phyloP scores from a whole-genome alignment of 2,888 invertebrate genomes.

The Tachina fera region DNA sequence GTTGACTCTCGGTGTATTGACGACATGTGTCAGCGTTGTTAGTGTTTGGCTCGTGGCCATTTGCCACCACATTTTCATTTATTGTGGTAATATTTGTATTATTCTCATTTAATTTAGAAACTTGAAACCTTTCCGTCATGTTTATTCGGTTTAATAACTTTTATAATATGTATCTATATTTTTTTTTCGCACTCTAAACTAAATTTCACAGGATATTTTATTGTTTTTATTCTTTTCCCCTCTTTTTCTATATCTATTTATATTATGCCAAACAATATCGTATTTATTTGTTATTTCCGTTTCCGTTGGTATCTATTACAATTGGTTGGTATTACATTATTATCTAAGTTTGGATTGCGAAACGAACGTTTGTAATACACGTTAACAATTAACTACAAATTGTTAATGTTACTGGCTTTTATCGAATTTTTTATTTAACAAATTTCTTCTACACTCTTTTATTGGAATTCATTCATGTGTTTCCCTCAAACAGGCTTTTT shows the following conservation, averaged over 20 bases:
- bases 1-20: constrained; percentile 69
- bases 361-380: constrained; percentile 54
- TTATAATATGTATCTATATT: background rate
- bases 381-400: constrained; percentile 69
- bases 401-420: constrained; percentile 64
- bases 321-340: background rate
- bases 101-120: constrained; percentile 78
- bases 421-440: constrained; percentile 60
- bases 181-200: background rate
- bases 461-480: constrained; percentile 44
- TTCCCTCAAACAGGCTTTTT: constrained; percentile 38
- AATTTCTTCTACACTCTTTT: constrained; percentile 38
- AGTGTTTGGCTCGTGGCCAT: constrained; percentile 42
- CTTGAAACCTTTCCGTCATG: constrained; percentile 80
- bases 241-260: background rate
- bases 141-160: constrained; percentile 12
- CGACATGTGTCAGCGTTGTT: constrained; percentile 62
- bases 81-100: constrained; percentile 68
- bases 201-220: constrained; percentile 15
- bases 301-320: constrained; percentile 7
- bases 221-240: background rate
- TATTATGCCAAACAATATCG: background rate
- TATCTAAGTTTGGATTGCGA: background rate
- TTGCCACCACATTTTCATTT: constrained; percentile 59
- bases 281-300: constrained; percentile 38